Base-by-base conservation (phyloP, 2,113 vertebrate genomes). In the Ptychochromis oligacanthus region DNA sequence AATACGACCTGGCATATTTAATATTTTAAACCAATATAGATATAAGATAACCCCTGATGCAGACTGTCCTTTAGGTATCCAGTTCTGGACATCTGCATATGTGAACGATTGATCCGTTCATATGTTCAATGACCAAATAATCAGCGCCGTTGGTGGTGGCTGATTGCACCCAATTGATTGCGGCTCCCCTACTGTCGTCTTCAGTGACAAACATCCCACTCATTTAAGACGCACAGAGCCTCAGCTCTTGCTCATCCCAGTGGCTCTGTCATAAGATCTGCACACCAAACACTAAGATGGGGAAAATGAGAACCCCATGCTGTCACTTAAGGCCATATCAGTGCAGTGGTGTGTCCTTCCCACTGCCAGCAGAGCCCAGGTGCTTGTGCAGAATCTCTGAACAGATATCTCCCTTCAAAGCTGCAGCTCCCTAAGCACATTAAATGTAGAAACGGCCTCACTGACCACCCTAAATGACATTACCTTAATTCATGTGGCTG, bases 241-340 rank as follows among this genome's bases (percentile, higher is more conserved):
- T 61, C 40, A 15, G 20, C 40, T n/a, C 46, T 28, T 2, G 6
- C 61, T 80, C 57, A 60, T 74, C 78, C 49, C 34, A 12, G 18
- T 56, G 76, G 56, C 12, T 20, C 6, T 54, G 79, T 89, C 88
- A 89, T 86, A 70, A 75, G 84, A 85, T 81, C 76, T 14, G 15
- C 75, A 55, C 80, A 31, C 17, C 81, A 77, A 75, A 88, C 70
- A 81, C 28, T 43, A 26, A 59, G 24, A 78, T 26, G 72, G 17
- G 64, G 46, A 72, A 88, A 94, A 93, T 90, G 64, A 92, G 88
- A 93, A 90, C 46, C 86, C 58, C 84, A 82, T 92, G 90, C 77
- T 75, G 82, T 80, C 80, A 88, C 77, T 93, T 92, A 91, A 77
- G 59, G 17, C 81, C 43, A 28, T 40, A 82, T 87, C 57, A 81